Evolutionary conservation across 2,113 vertebrate genomes (phyloP), one percentile per base, ranked within the genome.

Genomic region (Nymphicus hollandicus): DNA sequence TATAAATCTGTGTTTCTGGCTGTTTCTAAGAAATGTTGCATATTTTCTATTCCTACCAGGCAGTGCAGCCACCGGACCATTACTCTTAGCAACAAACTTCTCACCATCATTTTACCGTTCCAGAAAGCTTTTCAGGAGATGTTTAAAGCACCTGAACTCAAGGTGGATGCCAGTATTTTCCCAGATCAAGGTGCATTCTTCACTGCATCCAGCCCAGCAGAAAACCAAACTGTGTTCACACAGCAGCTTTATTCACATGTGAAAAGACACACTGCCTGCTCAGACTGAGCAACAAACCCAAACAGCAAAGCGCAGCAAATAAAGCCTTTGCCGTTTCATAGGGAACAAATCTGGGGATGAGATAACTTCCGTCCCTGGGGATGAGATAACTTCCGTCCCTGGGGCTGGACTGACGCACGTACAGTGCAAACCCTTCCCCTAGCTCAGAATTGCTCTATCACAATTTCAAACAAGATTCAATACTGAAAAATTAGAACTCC

Each of bases 221-320:
- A 18, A 53, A 0, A 2, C 41, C 17, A 25, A 35, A 19, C 14
- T 2, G 2, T 2, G 18, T 16, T 49, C 28, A 39, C 52, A 82
- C 18, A 76, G 11, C 33, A 91, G 52, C 58, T 52, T 65, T 8
- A 61, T 37, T 64, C 6, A 15, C 27, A 22, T 3, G 14, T 9
- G 41, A 29, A 81, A 50, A 35, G 43, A 44, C 55, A 60, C 1
- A 0, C 13, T 72, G 56, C 37, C 46, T 70, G 28, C 49, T 58
- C 56, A 70, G n/a, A 63, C 24, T 14, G 17, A 82, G 63, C 49
- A 68, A 43, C 23, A 89, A 79, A 87, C 3, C 44, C 73, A 79
- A 82, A 47, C 2, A 18, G 50, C 66, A 85, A 61, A 61, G 55
- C 2, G 16, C 19, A 73, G 58, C 11, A 7, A 69, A 19, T 6